These are phyloP conservation scores for Peromyscus attwateri DNA, from an alignment of 2,797 vertebrate species.

Conservation along the genomic window DNA sequence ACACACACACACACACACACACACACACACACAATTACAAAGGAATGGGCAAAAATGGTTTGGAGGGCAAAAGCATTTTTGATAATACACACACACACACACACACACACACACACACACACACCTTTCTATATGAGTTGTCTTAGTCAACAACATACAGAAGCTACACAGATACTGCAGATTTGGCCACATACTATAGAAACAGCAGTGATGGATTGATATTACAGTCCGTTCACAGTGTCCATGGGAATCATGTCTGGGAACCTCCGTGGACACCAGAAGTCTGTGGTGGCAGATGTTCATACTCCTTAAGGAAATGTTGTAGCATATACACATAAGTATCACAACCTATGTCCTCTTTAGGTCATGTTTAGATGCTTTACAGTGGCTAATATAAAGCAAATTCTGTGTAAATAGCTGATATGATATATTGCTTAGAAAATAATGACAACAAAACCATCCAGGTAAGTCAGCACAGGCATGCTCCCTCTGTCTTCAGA, in stretches of 20 bases:
- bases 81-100: not conserved
- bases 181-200: not conserved
- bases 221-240: not conserved
- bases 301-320: not conserved
- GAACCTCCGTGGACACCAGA: not conserved
- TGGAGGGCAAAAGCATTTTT: too few relatives aligned
- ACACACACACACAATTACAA: too few relatives aligned
- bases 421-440: not conserved
- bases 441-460: too few relatives aligned
- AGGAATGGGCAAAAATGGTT: too few relatives aligned
- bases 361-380: not conserved
- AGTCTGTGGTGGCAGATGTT: not conserved
- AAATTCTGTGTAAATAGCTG: not conserved
- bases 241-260: too few relatives aligned
- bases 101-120: not conserved
- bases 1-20: too few relatives aligned
- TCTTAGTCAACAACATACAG: not conserved
- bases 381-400: not conserved
- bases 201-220: not conserved
- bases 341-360: too few relatives aligned
- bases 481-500: not conserved
- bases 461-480: not conserved
- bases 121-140: not conserved
- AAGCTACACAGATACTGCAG: not conserved
- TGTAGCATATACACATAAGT: not conserved